A percentile compares a stretch with the other conserved stretches of the same genome.
Conservation (phyloP, 2,888 invertebrate species). For the Epistrophe eligans region DNA sequence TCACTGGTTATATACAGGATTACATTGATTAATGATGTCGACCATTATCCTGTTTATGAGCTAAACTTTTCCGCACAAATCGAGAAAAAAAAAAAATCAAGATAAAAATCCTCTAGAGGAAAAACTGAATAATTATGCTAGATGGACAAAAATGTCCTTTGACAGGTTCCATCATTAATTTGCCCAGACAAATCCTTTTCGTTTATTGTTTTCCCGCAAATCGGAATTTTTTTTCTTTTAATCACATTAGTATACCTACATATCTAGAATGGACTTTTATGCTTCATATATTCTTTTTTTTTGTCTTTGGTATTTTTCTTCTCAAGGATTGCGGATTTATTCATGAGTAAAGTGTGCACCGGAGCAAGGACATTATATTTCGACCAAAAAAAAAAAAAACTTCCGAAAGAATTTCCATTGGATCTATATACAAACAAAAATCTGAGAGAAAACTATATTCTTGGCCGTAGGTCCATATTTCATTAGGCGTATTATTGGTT, state of each 20-base stretch:
- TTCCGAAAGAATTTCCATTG: constrained; percentile 60
- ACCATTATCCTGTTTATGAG: constrained; percentile 66
- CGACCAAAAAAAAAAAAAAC: constrained; percentile 14
- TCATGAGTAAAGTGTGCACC: constrained; percentile 71
- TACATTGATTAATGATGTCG: constrained; percentile 74
- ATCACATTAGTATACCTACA: constrained; percentile 64
- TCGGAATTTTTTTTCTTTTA: constrained; percentile 63
- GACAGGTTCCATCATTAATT: constrained; percentile 71
- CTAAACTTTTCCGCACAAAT: constrained; percentile 30
- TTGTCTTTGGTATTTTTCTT: not conserved
- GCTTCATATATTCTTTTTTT: constrained; percentile 20
- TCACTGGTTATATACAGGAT: constrained; percentile 63
- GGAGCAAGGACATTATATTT: constrained; percentile 54
- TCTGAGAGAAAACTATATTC: constrained; percentile 38
- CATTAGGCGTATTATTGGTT: constrained; percentile 63
- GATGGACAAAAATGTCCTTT: constrained; percentile 72
- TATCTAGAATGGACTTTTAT: constrained; percentile 49
- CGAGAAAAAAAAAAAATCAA: constrained; percentile 28
- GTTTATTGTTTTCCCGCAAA: constrained; percentile 65
- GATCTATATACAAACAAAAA: not conserved
- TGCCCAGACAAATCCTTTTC: constrained; percentile 66
- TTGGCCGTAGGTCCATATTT: constrained; percentile 49
- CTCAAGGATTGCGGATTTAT: constrained; percentile 57
- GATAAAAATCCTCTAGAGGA: not conserved
- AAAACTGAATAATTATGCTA: constrained; percentile 72